A percentile compares a stretch with the other conserved stretches of the same genome.
phyloP scores from a whole-genome alignment of 1,140 invertebrate genomes.

The Drosophila dunni region DNA sequence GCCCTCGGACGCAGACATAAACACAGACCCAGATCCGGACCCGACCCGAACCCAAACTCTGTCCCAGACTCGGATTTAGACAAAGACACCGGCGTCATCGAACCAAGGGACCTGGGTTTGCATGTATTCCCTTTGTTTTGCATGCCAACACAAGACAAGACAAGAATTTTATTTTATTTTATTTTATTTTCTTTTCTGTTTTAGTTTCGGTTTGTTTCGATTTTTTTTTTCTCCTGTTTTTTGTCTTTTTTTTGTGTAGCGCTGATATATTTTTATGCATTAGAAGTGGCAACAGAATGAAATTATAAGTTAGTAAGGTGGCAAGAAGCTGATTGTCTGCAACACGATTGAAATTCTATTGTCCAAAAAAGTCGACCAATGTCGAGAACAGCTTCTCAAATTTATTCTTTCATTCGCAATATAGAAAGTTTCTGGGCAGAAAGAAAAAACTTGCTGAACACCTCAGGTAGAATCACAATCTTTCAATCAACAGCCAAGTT shows the following conservation, averaged over 20 bases:
- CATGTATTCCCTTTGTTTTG: conserved; percentile 62
- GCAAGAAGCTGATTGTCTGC: conserved; percentile 13
- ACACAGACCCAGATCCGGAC: not conserved
- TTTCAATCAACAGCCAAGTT: conserved; percentile 16
- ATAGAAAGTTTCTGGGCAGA: not conserved
- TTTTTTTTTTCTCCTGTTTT: not conserved
- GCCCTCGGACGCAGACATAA: not conserved
- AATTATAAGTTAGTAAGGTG: conserved; percentile 36
- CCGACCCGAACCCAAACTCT: not conserved
- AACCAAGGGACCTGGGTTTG: conserved; percentile 45
- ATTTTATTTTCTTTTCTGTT: conserved; percentile 36
- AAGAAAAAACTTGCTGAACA: not conserved
- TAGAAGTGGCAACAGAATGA: not conserved
- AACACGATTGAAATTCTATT: conserved; percentile 35
- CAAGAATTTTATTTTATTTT: conserved; percentile 65
- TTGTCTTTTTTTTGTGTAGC: conserved; percentile 15
- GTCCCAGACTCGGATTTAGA: not conserved
- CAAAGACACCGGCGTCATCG: not conserved
- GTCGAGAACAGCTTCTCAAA: conserved; percentile 9
- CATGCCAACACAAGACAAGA: conserved; percentile 49
- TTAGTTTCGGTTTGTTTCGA: conserved; percentile 13
- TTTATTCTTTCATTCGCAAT: not conserved
- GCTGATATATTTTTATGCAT: conserved; percentile 39
- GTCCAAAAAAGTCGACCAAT: conserved; percentile 3
- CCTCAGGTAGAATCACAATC: conserved; percentile 8